These are phyloP conservation scores for Geophilus truncorum DNA, from an alignment of 2,888 invertebrate species.

Conservation along the genomic window DNA sequence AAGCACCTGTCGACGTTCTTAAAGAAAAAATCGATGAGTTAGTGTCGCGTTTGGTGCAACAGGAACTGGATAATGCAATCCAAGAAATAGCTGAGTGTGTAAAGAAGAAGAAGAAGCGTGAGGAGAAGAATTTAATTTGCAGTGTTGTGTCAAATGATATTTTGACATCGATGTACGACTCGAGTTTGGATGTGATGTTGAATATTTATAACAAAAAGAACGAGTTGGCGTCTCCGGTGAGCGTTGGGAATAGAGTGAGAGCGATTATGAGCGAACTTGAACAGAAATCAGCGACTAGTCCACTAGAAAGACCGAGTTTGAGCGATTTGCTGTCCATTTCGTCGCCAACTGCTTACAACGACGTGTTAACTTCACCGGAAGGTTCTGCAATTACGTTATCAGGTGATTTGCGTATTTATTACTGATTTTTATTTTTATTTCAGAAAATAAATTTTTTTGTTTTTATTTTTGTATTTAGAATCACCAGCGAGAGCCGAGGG, in stretches of 20 bases:
- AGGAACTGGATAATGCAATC: not conserved
- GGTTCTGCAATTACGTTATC: not conserved
- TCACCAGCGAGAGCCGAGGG: not conserved
- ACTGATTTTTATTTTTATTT: not conserved
- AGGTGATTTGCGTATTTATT: not conserved
- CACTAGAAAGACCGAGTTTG: not conserved
- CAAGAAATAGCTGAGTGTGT: not conserved
- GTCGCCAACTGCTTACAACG: slow-evolving; percentile 15
- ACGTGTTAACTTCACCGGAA: slow-evolving; percentile 9
- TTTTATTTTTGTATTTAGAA: not conserved
- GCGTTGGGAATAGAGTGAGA: slow-evolving; percentile 25
- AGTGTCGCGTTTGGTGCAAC: not conserved
- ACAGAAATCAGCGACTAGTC: not conserved
- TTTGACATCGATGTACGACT: not conserved
- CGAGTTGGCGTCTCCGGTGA: not conserved
- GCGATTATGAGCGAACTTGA: slow-evolving; percentile 32
- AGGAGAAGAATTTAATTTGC: not conserved
- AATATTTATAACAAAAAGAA: not conserved
- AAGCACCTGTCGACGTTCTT: no score
- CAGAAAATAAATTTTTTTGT: not conserved
- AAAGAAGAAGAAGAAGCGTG: not conserved
- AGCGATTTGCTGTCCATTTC: slow-evolving; percentile 32
- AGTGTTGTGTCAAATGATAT: not conserved
- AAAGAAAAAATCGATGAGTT: not conserved
- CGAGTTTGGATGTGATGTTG: not conserved